These are phyloP conservation scores for Macrosiphum euphorbiae DNA, from an alignment of 2,888 invertebrate genomes.

Conservation along the genomic window DNA sequence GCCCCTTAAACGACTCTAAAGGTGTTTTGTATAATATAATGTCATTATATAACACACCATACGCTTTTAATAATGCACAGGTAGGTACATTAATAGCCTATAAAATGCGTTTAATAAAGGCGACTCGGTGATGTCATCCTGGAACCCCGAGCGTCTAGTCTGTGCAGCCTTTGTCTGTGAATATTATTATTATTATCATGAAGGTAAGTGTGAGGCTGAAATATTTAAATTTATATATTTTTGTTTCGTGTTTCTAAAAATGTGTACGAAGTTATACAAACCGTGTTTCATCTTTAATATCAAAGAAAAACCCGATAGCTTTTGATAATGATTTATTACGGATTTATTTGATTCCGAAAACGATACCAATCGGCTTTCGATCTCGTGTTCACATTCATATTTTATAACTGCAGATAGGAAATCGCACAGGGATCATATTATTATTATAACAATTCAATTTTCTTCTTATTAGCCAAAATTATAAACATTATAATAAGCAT, in stretches of 20 bases:
- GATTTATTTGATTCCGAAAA: background rate
- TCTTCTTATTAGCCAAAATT: background rate
- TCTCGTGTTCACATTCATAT: background rate
- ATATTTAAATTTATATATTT: background rate
- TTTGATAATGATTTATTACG: background rate
- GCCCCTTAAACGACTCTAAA: background rate
- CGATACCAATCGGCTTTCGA: background rate
- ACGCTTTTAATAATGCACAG: constrained; percentile 10
- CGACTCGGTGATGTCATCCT: background rate
- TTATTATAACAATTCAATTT: background rate
- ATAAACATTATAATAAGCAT: background rate
- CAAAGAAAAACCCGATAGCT: background rate
- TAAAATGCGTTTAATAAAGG: constrained; percentile 1
- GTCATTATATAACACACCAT: background rate
- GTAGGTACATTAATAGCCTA: constrained; percentile 17
- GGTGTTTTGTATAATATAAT: background rate
- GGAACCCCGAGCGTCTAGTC: background rate
- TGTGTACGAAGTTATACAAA: background rate
- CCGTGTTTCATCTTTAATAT: background rate
- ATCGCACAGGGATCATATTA: background rate
- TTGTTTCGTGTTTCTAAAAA: background rate
- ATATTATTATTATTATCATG: background rate
- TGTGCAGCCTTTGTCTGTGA: background rate
- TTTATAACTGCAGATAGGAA: background rate
- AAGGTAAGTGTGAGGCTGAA: background rate